These are phyloP conservation scores for Orientallactaga sibirica DNA, from an alignment of 2,797 vertebrate species.

Conservation along the genomic window DNA sequence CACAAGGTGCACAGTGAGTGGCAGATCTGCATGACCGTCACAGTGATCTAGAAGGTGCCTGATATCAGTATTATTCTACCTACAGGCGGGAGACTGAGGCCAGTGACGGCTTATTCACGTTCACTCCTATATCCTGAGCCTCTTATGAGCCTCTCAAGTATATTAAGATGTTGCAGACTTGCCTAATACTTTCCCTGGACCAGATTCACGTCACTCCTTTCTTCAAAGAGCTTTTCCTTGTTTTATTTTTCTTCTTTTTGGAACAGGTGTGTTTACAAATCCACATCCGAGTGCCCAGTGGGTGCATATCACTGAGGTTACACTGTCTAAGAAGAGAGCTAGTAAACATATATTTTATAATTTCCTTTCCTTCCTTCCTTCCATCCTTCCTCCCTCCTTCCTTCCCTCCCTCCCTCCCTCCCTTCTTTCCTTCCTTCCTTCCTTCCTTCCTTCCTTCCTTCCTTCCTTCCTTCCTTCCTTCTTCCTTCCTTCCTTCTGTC, in stretches of 20 bases:
- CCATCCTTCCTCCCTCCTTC: too few relatives aligned
- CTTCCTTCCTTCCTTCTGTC: too few relatives aligned
- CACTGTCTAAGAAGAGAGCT: not conserved
- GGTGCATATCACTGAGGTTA: not conserved
- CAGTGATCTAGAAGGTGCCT: not conserved
- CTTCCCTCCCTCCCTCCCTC: too few relatives aligned
- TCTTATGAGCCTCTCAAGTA: too few relatives aligned
- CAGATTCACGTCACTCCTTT: not conserved
- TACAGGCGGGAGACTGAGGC: not conserved
- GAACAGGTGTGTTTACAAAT: not conserved
- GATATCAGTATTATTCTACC: too few relatives aligned
- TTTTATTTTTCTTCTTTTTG: not conserved
- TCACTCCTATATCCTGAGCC: too few relatives aligned
- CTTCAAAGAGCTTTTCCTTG: not conserved
- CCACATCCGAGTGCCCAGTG: not conserved
- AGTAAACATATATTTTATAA: not conserved
- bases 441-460: too few relatives aligned
- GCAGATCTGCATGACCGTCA: not conserved
- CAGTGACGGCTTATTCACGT: too few relatives aligned
- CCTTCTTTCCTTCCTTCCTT: too few relatives aligned
- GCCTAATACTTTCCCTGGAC: not conserved
- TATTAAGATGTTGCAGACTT: not conserved
- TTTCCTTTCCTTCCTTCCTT: too few relatives aligned
- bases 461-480: too few relatives aligned
- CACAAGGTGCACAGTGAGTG: not conserved